Evolutionary conservation across 2,113 vertebrate genomes (phyloP).

Genomic region (Plestiodon gilberti): DNA sequence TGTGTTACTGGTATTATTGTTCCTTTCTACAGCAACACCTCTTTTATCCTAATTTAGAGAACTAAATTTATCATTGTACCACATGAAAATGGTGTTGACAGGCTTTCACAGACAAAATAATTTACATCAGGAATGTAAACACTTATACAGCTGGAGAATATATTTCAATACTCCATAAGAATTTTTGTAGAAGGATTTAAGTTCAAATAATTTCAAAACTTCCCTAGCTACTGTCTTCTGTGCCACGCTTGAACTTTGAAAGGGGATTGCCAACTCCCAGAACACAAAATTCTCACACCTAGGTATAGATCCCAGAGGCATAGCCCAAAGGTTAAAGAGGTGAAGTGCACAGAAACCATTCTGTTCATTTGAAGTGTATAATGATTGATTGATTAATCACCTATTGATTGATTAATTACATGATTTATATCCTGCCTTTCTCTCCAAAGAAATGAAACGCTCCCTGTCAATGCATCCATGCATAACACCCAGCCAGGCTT

Average conservation of each 20-base stretch:
- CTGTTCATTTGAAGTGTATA: too few species aligned
- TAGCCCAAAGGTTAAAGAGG: background rate
- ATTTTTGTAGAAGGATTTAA: slow-evolving; percentile 2
- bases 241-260: background rate
- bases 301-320: background rate
- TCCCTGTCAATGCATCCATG: too few species aligned
- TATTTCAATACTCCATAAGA: background rate
- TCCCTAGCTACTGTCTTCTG: background rate
- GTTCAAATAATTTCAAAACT: background rate
- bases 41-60: background rate
- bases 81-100: slow-evolving; percentile 23
- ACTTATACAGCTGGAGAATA: slow-evolving; percentile 18
- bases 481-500: too few species aligned
- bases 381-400: too few species aligned
- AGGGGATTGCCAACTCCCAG: background rate
- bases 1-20: slow-evolving; percentile 1
- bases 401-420: too few species aligned
- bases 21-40: background rate
- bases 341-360: too few species aligned
- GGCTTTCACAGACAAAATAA: slow-evolving; percentile 15
- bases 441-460: too few species aligned
- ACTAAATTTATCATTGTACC: slow-evolving; percentile 30
- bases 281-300: background rate
- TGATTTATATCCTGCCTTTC: too few species aligned
- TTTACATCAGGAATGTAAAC: slow-evolving; percentile 30